A percentile compares a stretch with the other conserved stretches of the same genome.
Evolutionary conservation across 30 jellyfish, hydroid and myxozoan genomes (phyloP).

Genomic region (Aurelia sp.): DNA sequence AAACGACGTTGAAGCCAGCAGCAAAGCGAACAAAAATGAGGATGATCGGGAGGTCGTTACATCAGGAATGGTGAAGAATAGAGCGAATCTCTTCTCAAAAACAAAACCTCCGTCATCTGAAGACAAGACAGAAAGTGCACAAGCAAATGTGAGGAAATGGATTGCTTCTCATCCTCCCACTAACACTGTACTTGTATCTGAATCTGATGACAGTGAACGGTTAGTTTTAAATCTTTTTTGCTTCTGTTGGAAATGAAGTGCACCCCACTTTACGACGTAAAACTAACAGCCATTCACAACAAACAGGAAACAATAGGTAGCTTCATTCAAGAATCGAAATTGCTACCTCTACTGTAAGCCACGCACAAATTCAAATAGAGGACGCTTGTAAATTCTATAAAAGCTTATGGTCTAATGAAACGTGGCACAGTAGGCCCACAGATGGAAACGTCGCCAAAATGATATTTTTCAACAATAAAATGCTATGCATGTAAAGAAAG

Average conservation of each 20-base stretch:
- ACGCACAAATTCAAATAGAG: no score
- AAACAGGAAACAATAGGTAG: no score
- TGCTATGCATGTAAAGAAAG: no score
- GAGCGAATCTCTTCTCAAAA: conserved; percentile 54
- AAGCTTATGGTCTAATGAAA: no score
- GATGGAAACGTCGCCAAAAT: no score
- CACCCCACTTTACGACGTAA: no score
- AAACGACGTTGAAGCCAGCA: background rate
- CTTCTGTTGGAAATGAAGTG: background rate
- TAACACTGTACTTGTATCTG: conserved; percentile 5
- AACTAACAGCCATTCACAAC: no score
- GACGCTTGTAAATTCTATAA: no score
- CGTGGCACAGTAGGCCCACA: no score
- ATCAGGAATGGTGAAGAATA: conserved; percentile 49
- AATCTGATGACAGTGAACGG: conserved; percentile 8
- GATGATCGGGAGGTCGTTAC: conserved; percentile 7
- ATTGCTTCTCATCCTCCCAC: conserved; percentile 49
- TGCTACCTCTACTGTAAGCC: no score
- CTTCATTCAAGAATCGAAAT: no score
- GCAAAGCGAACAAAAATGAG: background rate
- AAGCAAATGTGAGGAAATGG: conserved; percentile 61
- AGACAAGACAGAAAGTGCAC: conserved; percentile 14
- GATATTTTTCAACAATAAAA: no score
- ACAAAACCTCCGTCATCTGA: conserved; percentile 37
- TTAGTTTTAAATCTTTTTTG: background rate